phyloP scores from a whole-genome alignment of 2,113 vertebrate species.

The Arothron firmamentum region DNA sequence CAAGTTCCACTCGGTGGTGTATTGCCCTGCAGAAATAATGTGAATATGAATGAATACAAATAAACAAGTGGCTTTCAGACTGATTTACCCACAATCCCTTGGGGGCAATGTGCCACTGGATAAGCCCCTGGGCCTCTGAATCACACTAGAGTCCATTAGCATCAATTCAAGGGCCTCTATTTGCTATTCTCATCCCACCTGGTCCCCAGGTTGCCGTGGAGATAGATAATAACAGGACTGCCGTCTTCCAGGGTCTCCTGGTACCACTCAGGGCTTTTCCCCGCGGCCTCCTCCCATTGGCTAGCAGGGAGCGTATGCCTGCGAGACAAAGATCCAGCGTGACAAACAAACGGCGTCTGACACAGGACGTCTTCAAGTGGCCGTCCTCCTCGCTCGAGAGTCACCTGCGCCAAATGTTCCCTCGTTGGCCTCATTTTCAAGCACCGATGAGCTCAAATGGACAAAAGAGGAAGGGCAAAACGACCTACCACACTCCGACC shows the following conservation, averaged over 20 bases:
- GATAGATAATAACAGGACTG: slow-evolving; percentile 82
- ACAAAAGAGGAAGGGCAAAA: background rate
- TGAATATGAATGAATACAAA: slow-evolving; percentile 22
- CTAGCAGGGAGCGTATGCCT: slow-evolving; percentile 82
- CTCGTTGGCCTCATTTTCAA: background rate
- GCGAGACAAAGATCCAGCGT: slow-evolving; percentile 25
- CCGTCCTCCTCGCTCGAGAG: slow-evolving; percentile 10
- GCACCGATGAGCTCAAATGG: slow-evolving; percentile 2
- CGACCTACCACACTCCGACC: slow-evolving; percentile 81
- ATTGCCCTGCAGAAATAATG: slow-evolving; percentile 73
- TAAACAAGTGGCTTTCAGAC: slow-evolving; percentile 19
- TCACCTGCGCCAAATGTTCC: slow-evolving; percentile 22
- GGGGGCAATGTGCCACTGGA: slow-evolving; percentile 14
- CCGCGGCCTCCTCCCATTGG: slow-evolving; percentile 71
- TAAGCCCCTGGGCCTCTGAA: slow-evolving; percentile 26
- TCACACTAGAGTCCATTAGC: slow-evolving; percentile 50
- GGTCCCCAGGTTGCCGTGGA: slow-evolving; percentile 83
- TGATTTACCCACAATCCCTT: slow-evolving; percentile 10
- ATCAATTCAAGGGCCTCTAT: slow-evolving; percentile 41
- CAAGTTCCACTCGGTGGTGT: slow-evolving; percentile 73
- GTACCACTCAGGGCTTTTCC: slow-evolving; percentile 77
- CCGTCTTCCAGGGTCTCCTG: slow-evolving; percentile 74
- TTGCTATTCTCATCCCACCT: slow-evolving; percentile 67
- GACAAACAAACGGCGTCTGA: slow-evolving; percentile 11
- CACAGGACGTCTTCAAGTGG: slow-evolving; percentile 2